These are phyloP conservation scores for Crocodylus rhombifer DNA, from an alignment of 2,797 vertebrate species.

Conservation along the genomic window DNA sequence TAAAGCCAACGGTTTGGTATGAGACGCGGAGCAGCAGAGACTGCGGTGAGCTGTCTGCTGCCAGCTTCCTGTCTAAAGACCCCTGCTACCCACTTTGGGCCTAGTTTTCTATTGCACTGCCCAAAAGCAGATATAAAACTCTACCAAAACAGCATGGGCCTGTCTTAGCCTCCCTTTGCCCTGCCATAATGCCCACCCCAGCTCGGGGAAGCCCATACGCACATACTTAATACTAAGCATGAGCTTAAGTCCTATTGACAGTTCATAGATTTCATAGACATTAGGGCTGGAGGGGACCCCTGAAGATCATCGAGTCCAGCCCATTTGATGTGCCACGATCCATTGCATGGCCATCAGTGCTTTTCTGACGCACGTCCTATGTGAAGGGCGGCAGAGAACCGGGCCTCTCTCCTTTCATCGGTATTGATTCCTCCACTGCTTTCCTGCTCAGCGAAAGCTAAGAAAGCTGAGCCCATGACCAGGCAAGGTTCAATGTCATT, in stretches of 20 bases:
- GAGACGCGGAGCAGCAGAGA: not conserved
- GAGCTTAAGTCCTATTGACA: not conserved
- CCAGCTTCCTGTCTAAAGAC: not conserved
- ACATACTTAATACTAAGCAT: not conserved
- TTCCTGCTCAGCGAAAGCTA: fast-evolving
- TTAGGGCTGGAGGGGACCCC: too few species aligned
- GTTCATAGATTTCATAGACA: too few species aligned
- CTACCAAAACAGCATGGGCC: not conserved
- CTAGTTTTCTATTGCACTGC: not conserved
- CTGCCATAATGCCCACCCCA: not conserved
- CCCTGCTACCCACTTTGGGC: too few species aligned
- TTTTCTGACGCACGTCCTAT: not conserved
- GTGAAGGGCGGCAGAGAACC: not conserved
- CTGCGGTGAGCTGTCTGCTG: not conserved
- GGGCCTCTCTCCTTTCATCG: not conserved
- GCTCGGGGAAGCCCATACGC: not conserved
- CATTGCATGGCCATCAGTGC: too few species aligned
- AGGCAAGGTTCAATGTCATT: fast-evolving
- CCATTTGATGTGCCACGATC: too few species aligned
- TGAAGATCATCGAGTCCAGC: too few species aligned
- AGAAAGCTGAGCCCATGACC: not conserved
- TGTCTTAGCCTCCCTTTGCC: not conserved
- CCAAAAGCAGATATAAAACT: not conserved
- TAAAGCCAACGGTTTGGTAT: not conserved
- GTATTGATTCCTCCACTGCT: not conserved